A percentile compares a stretch with the other conserved stretches of the same genome.
Evolutionary conservation across 2,113 vertebrate genomes (phyloP).

Genomic region (Seriola aureovittata): DNA sequence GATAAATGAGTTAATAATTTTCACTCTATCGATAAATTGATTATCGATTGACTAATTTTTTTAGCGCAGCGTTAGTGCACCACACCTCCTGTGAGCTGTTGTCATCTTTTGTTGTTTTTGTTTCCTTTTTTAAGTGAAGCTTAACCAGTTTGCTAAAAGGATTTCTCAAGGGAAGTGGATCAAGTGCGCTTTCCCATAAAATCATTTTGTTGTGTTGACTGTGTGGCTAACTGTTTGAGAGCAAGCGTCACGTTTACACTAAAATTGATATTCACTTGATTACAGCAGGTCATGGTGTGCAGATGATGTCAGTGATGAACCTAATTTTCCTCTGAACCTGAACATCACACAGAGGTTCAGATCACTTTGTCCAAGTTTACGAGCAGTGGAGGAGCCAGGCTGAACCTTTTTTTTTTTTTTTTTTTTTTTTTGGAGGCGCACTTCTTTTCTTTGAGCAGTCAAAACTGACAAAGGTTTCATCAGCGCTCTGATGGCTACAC

Average conservation of each 20-base stretch:
- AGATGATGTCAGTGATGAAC: background rate
- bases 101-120: background rate
- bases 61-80: background rate
- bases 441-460: background rate
- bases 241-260: background rate
- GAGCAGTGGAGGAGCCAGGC: background rate
- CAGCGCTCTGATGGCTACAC: conserved; percentile 12
- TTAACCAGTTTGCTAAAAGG: background rate
- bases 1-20: background rate
- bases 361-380: background rate
- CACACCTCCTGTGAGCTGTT: background rate
- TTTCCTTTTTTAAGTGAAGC: background rate
- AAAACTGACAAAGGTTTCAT: conserved; percentile 15
- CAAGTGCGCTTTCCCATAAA: background rate
- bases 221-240: background rate
- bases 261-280: background rate
- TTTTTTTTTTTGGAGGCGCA: background rate
- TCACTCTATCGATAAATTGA: background rate
- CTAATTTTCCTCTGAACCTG: background rate
- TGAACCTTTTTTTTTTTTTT: conserved; percentile 5
- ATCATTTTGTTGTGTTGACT: background rate
- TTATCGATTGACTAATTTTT: background rate
- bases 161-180: background rate
- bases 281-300: background rate
- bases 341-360: too few relatives aligned